Base-by-base conservation (phyloP, 2,888 invertebrate species). In the Orchesella flavescens region DNA sequence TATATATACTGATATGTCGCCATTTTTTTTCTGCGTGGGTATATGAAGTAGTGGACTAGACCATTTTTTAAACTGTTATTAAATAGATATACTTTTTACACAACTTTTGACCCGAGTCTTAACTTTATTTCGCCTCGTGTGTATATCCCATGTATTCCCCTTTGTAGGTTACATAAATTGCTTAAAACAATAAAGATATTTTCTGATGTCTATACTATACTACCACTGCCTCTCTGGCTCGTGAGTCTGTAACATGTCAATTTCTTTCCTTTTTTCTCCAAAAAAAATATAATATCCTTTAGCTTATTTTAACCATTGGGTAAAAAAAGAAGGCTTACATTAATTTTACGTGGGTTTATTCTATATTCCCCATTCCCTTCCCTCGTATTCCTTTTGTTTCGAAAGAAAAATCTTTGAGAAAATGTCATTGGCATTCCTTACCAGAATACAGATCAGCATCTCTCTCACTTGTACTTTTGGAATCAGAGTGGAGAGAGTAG, bases 371-470 rank as follows among this genome's bases (percentile, higher is more conserved):
- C 24, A 66, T 55, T 21, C 19, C n/a, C n/a, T 57, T 55, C 19
- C 75, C 21, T 53, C 55, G 55, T n/a, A 57, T 21, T 23, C 53
- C 53, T 23, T 53, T 53, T 69, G 69, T 53, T 55, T 72, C 57
- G 44, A 17, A 59, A 46, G 43, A 80, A 74, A 74, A 24, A n/a
- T 63, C 53, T 34, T 34, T 46, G 63, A 74, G 69, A 80, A 81
- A 75, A 75, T 81, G 81, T 81, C 81, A 81, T 74, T 81, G 81
- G 75, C 81, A 81, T 81, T 81, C 81, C 75, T 63, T 53, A 61
- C 81, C 69, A 75, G 75, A 81, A 81, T 81, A 81, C 75, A 72
- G 81, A 81, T 81, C 69, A 75, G 75, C 44, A 59, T 44, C 59
- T 23, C 61, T 24, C 23, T 23, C 44, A 57, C 65, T 10, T 19